Evolutionary conservation across 2,113 vertebrate genomes (phyloP), one percentile per base, ranked within the genome.

Genomic region (Todiramphus saurophagus): DNA sequence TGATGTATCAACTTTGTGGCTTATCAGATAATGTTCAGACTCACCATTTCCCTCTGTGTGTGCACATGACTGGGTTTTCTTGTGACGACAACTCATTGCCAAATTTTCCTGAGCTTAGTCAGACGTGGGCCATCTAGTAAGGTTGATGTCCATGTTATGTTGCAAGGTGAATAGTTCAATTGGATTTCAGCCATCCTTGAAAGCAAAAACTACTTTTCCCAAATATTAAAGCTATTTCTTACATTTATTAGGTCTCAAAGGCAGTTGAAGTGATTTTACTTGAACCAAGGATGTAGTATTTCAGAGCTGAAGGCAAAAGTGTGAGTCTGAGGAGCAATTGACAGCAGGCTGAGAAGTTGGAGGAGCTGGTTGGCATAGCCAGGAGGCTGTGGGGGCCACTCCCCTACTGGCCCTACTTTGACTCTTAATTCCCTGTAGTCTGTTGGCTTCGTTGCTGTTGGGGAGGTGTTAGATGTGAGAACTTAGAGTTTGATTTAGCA

Each of bases 1-100:
- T 68, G 80, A 92, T 93, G 64, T 91, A 75, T 96, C 81, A 95
- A 75, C 69, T 95, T 94, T 85, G 74, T 89, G 51, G 60, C 62
- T 94, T 66, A 56, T 74, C 58, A 50, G 63, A 70, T 67, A 74
- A 70, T 0, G 0, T 82, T 91, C 64, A 87, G 89, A 48, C 30
- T 84, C 6, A 12, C 70, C 66, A 25, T 83, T 84, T 88, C 21
- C 17, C 73, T 85, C 30, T 35, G 20, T 82, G 44, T 11, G 2
- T 80, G 70, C 75, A 85, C 74, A 53, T 93, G 75, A 25, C 59
- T 85, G 63, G 19, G 14, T 85, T 79, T 95, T 73, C 53, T 77
- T 85, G 24, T 80, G 66, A 87, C 23, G 19, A 21, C 31, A 46
- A n/a, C 44, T 88, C 50, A 30, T 64, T 91, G 66, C 56, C 39